Conservation (phyloP, 2,797 vertebrate species). For the Liparis tanakae region DNA sequence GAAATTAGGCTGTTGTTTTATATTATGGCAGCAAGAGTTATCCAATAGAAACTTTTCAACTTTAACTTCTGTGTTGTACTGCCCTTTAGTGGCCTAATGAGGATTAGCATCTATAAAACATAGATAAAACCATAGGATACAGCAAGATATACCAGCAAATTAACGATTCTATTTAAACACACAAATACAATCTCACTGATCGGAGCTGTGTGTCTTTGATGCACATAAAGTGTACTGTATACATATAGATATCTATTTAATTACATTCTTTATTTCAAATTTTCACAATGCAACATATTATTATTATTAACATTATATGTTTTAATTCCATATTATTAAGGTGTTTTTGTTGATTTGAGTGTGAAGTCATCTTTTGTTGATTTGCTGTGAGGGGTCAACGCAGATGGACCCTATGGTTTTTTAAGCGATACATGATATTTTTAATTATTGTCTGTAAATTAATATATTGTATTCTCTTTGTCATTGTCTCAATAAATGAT, state of each 20-base stretch:
- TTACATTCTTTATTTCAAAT: background rate
- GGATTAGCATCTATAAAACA: slow-evolving; percentile 26
- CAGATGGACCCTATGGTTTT: background rate
- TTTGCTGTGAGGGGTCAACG: background rate
- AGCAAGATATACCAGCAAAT: background rate
- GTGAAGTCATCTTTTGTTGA: background rate
- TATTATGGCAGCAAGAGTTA: background rate
- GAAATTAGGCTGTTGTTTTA: slow-evolving; percentile 2
- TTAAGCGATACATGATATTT: background rate
- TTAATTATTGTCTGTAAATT: background rate
- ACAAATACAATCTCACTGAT: background rate
- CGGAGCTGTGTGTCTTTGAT: background rate
- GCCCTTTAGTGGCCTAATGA: slow-evolving; percentile 57
- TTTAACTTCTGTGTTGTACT: slow-evolving; percentile 41
- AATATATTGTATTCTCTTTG: slow-evolving; percentile 1
- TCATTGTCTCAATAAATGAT: background rate
- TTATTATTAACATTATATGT: too few relatives aligned
- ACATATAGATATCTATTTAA: background rate
- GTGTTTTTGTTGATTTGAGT: slow-evolving; percentile 3
- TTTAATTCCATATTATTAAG: background rate
- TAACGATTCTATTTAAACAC: background rate
- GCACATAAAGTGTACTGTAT: background rate
- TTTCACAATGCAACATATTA: background rate
- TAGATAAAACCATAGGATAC: background rate
- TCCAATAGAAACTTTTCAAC: background rate